A percentile compares a stretch with the other conserved stretches of the same genome.
phyloP scores from a whole-genome alignment of 1,140 invertebrate genomes.

The Euwallacea fornicatus region DNA sequence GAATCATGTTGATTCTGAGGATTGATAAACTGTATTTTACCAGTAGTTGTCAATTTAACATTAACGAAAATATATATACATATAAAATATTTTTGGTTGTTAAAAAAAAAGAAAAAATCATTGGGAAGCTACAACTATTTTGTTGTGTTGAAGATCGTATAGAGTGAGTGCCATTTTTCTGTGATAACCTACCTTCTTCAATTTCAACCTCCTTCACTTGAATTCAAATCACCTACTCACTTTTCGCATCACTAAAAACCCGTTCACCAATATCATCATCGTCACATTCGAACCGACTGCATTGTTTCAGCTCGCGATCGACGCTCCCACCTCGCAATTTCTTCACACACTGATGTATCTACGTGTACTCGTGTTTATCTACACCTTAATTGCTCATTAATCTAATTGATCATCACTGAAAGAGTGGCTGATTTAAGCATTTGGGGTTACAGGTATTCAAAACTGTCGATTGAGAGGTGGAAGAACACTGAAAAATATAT shows the following conservation, averaged over 20 bases:
- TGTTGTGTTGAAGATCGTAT: too few species aligned
- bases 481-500: neutral
- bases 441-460: neutral
- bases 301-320: constrained; percentile 20
- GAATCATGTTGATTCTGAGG: too few species aligned
- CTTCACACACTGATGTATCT: constrained; percentile 11
- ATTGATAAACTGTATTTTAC: too few species aligned
- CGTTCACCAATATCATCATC: neutral
- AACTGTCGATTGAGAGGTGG: neutral
- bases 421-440: neutral
- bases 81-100: too few species aligned
- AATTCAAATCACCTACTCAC: neutral
- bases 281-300: constrained; percentile 17
- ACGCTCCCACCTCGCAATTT: constrained; percentile 29
- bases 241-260: neutral
- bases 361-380: constrained; percentile 25
- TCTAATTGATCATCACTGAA: constrained; percentile 10
- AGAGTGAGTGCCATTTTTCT: too few species aligned
- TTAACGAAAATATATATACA: too few species aligned
- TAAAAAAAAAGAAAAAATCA: too few species aligned
- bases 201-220: neutral
- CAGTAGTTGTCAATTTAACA: too few species aligned
- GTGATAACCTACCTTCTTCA: too few species aligned
- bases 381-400: constrained; percentile 26
- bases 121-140: too few species aligned